Evolutionary conservation across 2,113 vertebrate species (phyloP).

Genomic region (Tetrax tetrax): DNA sequence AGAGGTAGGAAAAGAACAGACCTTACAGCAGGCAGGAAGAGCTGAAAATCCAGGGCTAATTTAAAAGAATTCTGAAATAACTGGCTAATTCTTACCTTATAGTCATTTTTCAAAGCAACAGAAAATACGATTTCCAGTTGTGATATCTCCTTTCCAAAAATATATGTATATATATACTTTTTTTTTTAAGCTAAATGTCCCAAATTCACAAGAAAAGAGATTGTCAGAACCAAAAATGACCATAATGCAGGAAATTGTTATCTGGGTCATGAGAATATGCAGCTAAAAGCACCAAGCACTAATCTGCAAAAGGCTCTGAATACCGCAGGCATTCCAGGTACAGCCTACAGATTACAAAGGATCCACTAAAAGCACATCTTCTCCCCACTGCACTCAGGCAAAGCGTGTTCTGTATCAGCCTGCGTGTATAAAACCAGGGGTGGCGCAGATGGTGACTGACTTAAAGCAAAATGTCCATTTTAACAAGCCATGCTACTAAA

Average conservation of each 20-base stretch:
- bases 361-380: neutral
- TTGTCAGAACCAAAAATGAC: constrained; percentile 17
- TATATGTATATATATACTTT: rapidly evolving
- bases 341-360: neutral
- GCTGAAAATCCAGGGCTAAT: neutral
- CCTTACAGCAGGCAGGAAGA: neutral
- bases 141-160: constrained; percentile 11
- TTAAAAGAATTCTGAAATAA: constrained; percentile 1
- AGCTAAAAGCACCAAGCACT: neutral
- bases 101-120: neutral
- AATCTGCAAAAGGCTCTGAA: neutral
- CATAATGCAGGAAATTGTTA: neutral
- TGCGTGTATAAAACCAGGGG: neutral
- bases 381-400: neutral
- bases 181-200: neutral
- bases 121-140: neutral
- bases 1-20: neutral
- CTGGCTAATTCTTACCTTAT: neutral
- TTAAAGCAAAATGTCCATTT: neutral
- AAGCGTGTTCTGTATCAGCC: neutral
- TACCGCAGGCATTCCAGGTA: neutral
- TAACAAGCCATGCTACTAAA: neutral
- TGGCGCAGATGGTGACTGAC: neutral
- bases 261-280: constrained; percentile 5
- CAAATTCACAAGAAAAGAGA: constrained; percentile 8